Base-by-base conservation (phyloP, 2,797 vertebrate genomes). In the Necrosyrtes monachus region DNA sequence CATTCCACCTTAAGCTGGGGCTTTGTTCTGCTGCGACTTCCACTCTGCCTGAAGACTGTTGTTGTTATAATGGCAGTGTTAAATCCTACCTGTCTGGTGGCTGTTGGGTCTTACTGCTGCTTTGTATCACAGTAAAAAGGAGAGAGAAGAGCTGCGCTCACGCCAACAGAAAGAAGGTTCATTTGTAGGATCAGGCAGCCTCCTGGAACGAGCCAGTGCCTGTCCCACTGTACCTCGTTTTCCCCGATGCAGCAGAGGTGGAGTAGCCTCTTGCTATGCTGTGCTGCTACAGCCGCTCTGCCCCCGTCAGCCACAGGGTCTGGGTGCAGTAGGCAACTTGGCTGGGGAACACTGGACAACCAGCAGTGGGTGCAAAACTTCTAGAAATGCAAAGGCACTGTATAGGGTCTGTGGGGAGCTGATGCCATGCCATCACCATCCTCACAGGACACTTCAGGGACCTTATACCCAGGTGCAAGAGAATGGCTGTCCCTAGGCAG, bases 21-120 rank as follows among this genome's bases (percentile, higher is more conserved):
- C 83, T 96, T 79, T 95, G 43, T 76, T 90, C 90, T 94, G 65
- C 84, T 46, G 28, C 22, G 28, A 56, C 72, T 89, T 67, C 45
- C 56, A 28, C 56, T 50, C 31, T 84, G 45, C 50, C 65, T 30
- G 62, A 63, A 72, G 59, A 9, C 25, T 13, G n/a, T 13, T 88
- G 39, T 45, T 84, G 28, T 78, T 62, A 5, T 13, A 70, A 54
- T 3, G 37, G 35, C 3, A 5, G 46, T 37, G 63, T 78, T 84
- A 59, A 92, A 86, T 76, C 79, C 79, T 33, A 43, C 85, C 67
- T 94, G 50, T 31, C 92, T 80, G 84, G 16, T 76, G 74, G 35
- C 77, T 91, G 39, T 19, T 74, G 37, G 37, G 14, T 75, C 54
- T 85, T 57, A 23, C 22, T 59, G 73, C 57, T 84, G 83, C 76